A percentile compares a stretch with the other conserved stretches of the same genome.
phyloP scores from a whole-genome alignment of 2,888 invertebrate genomes.

The Epinotia brunnichana region DNA sequence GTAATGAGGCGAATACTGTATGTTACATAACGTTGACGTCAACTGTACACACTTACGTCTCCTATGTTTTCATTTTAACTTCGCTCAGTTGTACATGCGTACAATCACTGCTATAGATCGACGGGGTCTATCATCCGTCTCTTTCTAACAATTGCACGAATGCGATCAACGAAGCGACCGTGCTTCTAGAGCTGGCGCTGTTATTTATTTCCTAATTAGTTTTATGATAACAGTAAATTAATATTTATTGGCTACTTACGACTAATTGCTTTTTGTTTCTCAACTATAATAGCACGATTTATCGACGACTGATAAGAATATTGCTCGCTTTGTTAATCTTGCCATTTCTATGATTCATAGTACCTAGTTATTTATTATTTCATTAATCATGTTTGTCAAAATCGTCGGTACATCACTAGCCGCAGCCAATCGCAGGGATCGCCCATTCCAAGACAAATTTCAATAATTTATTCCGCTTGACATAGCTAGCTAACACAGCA shows the following conservation, averaged over 20 bases:
- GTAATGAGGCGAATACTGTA: too few species aligned
- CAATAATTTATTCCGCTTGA: not conserved
- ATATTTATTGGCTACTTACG: conserved; percentile 9
- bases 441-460: conserved; percentile 6
- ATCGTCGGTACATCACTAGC: conserved; percentile 23
- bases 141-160: not conserved
- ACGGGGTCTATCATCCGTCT: not conserved
- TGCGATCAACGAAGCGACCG: not conserved
- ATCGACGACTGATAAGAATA: conserved; percentile 5
- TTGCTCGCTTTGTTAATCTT: not conserved
- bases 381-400: too few species aligned
- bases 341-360: not conserved
- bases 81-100: not conserved
- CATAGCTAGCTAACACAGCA: too few species aligned
- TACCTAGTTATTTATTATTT: not conserved
- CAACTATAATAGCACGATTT: conserved; percentile 2
- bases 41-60: too few species aligned
- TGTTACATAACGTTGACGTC: too few species aligned
- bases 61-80: too few species aligned
- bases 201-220: conserved; percentile 3
- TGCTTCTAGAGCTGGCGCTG: not conserved
- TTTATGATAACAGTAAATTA: conserved; percentile 4
- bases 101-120: not conserved
- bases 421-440: conserved; percentile 18
- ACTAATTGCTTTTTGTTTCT: conserved; percentile 14